Evolutionary conservation across 2,888 invertebrate genomes (phyloP), one percentile per base, ranked within the genome.

Genomic region (Dryocosmus kuriphilus): DNA sequence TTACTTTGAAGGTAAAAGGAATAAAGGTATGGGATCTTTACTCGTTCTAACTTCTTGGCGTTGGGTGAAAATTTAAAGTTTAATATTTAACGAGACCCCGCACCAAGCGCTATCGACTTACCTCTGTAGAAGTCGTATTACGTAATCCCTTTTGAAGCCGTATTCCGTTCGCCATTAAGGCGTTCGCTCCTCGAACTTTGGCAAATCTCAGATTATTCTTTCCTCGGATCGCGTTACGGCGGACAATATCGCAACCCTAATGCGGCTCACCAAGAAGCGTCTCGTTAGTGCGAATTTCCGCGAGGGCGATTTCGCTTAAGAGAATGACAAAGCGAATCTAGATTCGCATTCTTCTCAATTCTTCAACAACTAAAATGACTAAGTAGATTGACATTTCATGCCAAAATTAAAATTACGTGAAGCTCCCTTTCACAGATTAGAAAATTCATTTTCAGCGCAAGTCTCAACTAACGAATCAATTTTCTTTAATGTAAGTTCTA

Each of bases 121-220:
- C 80, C 76, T 77, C 76, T 82, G 84, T 82, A 83, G 84, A 88
- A 87, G 85, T 86, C 84, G 83, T 85, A 89, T 89, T 86, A 87
- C 86, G 87, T 89, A 89, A 89, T 90, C 85, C 82, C 89, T 88
- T 91, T 90, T 90, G 90, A 90, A 88, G 89, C 85, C 88, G 84
- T 89, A 89, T 90, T 89, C 86, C 84, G 84, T 88, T 88, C 85
- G 84, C 89, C 89, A 90, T 90, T 90, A 90, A 87, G 81, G 83
- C 84, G 80, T 80, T 83, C 82, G 84, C 84, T 86, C 82, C 80
- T 85, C 83, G 83, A 87, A 85, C 87, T 88, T 88, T 87, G 88
- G 88, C 86, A 86, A 86, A 87, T 86, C 84, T 85, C 77, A 84
- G 85, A 85, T 87, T 86, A 88, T 86, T 86, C 82, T 76, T 80